phyloP scores from a whole-genome alignment of 2,888 invertebrate species.

The Eristalis tenax region DNA sequence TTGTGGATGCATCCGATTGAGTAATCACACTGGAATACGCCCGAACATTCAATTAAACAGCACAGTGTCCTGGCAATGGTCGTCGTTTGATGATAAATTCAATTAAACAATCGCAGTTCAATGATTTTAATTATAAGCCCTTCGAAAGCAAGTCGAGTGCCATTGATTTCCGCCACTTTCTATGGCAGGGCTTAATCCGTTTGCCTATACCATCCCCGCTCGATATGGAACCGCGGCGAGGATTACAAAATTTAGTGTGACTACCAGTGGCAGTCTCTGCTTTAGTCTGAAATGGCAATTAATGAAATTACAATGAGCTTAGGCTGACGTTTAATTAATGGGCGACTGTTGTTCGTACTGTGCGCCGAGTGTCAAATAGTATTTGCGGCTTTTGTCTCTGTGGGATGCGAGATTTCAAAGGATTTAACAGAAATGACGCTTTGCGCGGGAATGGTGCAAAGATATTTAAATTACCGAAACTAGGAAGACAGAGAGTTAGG shows the following conservation, averaged over 20 bases:
- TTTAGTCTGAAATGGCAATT: constrained; percentile 66
- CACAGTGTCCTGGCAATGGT: constrained; percentile 47
- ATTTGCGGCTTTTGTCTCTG: constrained; percentile 48
- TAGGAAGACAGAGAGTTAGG: constrained; percentile 32
- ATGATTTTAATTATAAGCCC: constrained; percentile 73
- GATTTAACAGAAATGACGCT: constrained; percentile 31
- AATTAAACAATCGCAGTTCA: constrained; percentile 73
- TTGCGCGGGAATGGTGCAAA: neutral
- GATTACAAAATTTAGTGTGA: constrained; percentile 48
- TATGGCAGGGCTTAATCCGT: constrained; percentile 40
- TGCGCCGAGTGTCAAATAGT: constrained; percentile 16
- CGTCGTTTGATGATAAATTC: constrained; percentile 70
- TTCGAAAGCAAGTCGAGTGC: constrained; percentile 49
- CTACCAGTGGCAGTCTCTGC: constrained; percentile 17
- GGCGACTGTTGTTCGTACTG: constrained; percentile 26
- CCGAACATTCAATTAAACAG: constrained; percentile 59
- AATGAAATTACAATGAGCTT: constrained; percentile 69
- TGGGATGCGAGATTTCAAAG: constrained; percentile 55
- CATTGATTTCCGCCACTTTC: constrained; percentile 54
- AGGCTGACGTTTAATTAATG: constrained; percentile 65
- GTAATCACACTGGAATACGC: constrained; percentile 65
- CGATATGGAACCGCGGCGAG: constrained; percentile 15
- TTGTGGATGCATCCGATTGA: constrained; percentile 59
- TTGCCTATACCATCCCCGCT: constrained; percentile 2
- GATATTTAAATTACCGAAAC: constrained; percentile 29